These are phyloP conservation scores for Pseudorasbora parva DNA, from an alignment of 2,113 vertebrate species.

Conservation along the genomic window DNA sequence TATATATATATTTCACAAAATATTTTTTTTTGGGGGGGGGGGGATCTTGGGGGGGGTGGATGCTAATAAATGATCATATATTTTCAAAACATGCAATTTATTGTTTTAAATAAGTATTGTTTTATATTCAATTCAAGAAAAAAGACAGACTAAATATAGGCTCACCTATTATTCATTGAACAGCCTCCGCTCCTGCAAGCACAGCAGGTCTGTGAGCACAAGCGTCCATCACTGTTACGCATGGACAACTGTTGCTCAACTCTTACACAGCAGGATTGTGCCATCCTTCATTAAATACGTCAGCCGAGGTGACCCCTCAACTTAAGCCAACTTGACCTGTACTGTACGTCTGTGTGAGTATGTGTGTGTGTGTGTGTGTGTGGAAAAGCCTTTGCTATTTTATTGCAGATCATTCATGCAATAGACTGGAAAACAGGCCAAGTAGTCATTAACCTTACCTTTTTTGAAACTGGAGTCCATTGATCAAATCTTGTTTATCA, in stretches of 20 bases:
- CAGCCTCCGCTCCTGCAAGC: not conserved
- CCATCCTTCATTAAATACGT: not conserved
- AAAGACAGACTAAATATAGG: not conserved
- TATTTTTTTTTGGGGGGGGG: not conserved
- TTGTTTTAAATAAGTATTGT: not conserved
- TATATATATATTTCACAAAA: too few species aligned
- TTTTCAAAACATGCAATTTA: not conserved
- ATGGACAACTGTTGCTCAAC: slow-evolving; percentile 43
- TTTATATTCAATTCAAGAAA: not conserved
- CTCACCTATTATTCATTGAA: not conserved
- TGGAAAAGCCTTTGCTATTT: not conserved
- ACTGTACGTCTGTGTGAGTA: not conserved
- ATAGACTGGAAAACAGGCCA: not conserved
- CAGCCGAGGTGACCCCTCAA: not conserved
- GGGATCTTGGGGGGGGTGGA: too few species aligned
- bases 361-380: not conserved
- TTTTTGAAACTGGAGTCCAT: not conserved
- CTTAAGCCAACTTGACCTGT: not conserved
- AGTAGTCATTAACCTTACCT: slow-evolving; percentile 30
- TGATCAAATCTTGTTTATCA: not conserved
- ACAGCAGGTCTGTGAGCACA: not conserved
- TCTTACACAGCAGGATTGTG: slow-evolving; percentile 9
- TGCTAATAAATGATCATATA: not conserved
- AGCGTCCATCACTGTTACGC: slow-evolving; percentile 13
- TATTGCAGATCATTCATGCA: not conserved